Conservation (phyloP, 2,113 vertebrate genomes). For the Oenanthe oenanthe region DNA sequence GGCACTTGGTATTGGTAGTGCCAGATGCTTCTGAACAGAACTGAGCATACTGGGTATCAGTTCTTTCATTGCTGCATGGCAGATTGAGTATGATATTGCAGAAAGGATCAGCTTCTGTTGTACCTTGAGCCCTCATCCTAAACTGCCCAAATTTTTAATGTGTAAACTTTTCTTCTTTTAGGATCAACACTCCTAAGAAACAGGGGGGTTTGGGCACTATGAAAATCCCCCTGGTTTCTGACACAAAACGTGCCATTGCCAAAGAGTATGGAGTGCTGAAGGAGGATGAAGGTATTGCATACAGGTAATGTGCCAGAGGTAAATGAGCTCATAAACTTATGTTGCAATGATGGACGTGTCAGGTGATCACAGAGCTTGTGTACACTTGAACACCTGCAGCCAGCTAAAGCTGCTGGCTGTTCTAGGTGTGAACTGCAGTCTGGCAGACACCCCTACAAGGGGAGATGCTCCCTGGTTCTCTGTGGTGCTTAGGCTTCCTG, state of each 20-base stretch:
- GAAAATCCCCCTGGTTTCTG: conserved; percentile 93
- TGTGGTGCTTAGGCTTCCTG: background rate
- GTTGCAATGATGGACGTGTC: background rate
- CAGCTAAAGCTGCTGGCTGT: background rate
- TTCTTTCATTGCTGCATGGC: background rate
- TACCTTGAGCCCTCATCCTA: background rate
- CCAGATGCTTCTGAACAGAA: background rate
- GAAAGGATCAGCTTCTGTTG: background rate
- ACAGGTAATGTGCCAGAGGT: conserved; percentile 79
- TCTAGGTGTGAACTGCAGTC: background rate
- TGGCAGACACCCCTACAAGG: background rate
- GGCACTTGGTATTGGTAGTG: background rate
- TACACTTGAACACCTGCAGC: background rate
- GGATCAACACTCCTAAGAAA: conserved; percentile 92
- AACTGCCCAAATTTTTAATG: background rate
- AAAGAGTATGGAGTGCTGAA: conserved; percentile 93
- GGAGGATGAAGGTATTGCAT: conserved; percentile 94
- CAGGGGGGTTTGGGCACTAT: conserved; percentile 93
- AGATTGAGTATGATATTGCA: background rate
- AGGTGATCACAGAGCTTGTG: background rate
- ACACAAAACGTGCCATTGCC: conserved; percentile 85
- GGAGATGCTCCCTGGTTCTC: background rate
- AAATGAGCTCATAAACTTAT: background rate
- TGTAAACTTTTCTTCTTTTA: conserved; percentile 30
- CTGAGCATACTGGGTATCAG: background rate